Evolutionary conservation across 2,888 invertebrate species (phyloP), one percentile per base, ranked within the genome.

Genomic region (Volucella inflata): DNA sequence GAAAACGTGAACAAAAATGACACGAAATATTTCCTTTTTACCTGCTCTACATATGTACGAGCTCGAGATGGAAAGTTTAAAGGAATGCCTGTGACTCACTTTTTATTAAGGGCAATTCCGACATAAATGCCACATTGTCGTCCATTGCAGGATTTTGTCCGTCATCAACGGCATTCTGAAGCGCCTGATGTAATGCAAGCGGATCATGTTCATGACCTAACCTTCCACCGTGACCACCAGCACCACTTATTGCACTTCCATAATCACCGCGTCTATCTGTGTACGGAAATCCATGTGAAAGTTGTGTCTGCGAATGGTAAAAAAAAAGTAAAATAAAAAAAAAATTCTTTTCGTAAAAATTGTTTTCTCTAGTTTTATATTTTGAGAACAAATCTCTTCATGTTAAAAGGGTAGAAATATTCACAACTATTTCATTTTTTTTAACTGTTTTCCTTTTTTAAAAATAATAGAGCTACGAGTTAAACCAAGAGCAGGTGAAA

Each of bases 91-190:
- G 12, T 65, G 90, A 95, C 96, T 96, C 93, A 97, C 97, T 97
- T 95, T 97, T 97, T 90, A 97, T 94, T 90, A 97, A 94, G 89
- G 97, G 97, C 92, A 97, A 94, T 92, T 97, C 97, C 89, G 96
- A 96, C 94, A 97, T 97, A 93, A 97, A 97, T 65, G 96, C 96
- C 88, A 95, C 94, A 88, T 96, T 96, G 90, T 97, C 97, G 91
- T 97, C 97, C 93, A 97, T 95, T 88, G 96, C 96, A 88, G 96
- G 94, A 91, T 96, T 96, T 95, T 96, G 94, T 87, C 93, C 93
- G 89, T 93, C 93, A 87, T 93, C 93, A 16, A 92, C 92, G 10
- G 95, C 94, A 89, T 95, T 95, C 88, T 96, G 96, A 74, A 97
- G 93, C n/a, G 96, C 96, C 91, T 96, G 96, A 90, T 97, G 97